phyloP scores from a whole-genome alignment of 2,797 vertebrate species.

The Coreius guichenoti region DNA sequence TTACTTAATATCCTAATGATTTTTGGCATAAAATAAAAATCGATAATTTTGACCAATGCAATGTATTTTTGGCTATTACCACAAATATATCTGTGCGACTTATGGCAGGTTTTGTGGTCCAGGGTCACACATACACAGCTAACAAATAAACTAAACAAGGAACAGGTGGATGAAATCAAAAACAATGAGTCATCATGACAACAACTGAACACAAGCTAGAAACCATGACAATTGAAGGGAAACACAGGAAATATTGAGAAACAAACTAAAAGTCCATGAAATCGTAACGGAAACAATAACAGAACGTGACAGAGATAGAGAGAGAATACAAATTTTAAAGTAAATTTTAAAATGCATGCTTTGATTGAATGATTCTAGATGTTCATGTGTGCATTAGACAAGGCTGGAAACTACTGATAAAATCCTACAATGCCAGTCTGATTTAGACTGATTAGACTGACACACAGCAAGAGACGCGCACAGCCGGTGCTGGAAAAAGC shows the following conservation, averaged over 20 bases:
- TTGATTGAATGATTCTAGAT: conserved; percentile 7
- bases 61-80: too few species aligned
- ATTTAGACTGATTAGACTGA: conserved; percentile 32
- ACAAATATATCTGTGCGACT: too few species aligned
- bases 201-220: not conserved
- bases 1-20: too few species aligned
- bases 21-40: too few species aligned
- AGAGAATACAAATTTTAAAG: not conserved
- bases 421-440: conserved; percentile 21
- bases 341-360: not conserved
- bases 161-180: not conserved
- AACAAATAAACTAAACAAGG: not conserved
- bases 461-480: conserved; percentile 23
- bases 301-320: not conserved
- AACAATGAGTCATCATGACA: not conserved
- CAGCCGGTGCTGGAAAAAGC: conserved; percentile 34
- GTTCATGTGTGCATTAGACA: not conserved
- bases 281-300: not conserved
- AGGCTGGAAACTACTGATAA: conserved; percentile 12
- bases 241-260: not conserved
- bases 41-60: too few species aligned
- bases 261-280: not conserved
- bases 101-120: too few species aligned
- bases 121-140: too few species aligned
- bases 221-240: not conserved